Evolutionary conservation across 2,113 vertebrate species (phyloP), one percentile per base, ranked within the genome.

Genomic region (Numenius arquata): DNA sequence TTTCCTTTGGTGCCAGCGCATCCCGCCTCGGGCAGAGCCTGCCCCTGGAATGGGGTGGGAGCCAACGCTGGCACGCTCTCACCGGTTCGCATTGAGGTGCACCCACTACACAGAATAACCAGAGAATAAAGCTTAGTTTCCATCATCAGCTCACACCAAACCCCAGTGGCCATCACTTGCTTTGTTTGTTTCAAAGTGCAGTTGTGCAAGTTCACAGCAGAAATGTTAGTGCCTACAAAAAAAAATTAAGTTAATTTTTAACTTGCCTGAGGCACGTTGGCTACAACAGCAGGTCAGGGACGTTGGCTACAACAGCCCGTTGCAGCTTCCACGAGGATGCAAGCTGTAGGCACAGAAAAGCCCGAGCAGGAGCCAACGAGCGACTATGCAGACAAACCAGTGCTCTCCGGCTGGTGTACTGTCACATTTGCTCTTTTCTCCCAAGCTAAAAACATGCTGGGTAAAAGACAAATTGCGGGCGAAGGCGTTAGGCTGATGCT

Each of bases 381-480:
- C 3, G 15, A 19, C 29, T 9, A 25, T 1, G 5, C 11, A 48
- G 38, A 53, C 63, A 45, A 59, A 40, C 16, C 52, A 4, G 40
- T 2, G 1, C 76, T 32, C 8, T 15, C 48, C 1, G 0, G 14
- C 12, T 15, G 8, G 3, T 40, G 12, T 2, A 2, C 58, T 32
- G 45, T 29, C 76, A 48, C 2, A 0, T 23, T 55, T 21, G 19
- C 6, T 59, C 53, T 34, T 30, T 41, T 47, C n/a, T 72, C 55
- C 66, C 56, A 55, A 71, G 56, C 5, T 32, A 71, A 85, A 93
- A 53, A 3, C 25, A 14, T 0, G 0, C 19, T n/a, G 4, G 1
- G 32, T 32, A 30, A 41, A 29, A 53, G 55, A 48, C 23, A 85
- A 55, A 12, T 22, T 4, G 40, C 32, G 40, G 58, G 50, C 0